Evolutionary conservation across 2,113 vertebrate genomes (phyloP).

Genomic region (Xenus cinereus): DNA sequence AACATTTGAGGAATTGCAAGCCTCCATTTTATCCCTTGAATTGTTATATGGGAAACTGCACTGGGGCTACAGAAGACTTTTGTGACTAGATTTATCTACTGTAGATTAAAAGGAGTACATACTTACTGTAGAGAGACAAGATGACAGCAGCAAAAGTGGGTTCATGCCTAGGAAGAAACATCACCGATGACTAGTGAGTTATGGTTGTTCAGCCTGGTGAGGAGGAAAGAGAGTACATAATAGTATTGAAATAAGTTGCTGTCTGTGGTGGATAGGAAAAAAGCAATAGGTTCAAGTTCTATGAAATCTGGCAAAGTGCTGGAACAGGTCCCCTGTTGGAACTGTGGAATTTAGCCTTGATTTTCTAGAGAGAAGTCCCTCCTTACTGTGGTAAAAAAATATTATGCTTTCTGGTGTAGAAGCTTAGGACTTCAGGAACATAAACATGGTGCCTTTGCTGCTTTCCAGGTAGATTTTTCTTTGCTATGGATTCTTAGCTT

Average conservation of each 20-base stretch:
- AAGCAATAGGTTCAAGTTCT: not conserved
- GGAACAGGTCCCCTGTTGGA: not conserved
- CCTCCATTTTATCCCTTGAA: not conserved
- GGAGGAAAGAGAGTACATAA: not conserved
- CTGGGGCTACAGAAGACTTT: not conserved
- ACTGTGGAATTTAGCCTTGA: not conserved
- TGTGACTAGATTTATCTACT: not conserved
- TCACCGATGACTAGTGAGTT: fast-evolving
- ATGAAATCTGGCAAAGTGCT: not conserved
- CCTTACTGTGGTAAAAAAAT: not conserved
- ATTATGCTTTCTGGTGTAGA: not conserved
- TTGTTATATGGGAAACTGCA: not conserved
- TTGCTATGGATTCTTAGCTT: not conserved
- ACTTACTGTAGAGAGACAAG: not conserved
- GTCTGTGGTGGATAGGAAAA: not conserved
- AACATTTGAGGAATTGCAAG: not conserved
- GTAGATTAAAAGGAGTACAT: not conserved
- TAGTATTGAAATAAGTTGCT: not conserved
- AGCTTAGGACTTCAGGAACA: not conserved
- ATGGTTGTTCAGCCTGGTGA: not conserved
- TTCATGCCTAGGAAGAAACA: not conserved
- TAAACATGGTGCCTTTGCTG: not conserved
- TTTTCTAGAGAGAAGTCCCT: not conserved
- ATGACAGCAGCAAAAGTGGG: not conserved
- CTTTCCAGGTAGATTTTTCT: not conserved